Percentiles rank a stretch among this genome's conserved stretches.
Evolutionary conservation across 2,113 vertebrate species (phyloP).

Genomic region (Sarotherodon lohbergeri): DNA sequence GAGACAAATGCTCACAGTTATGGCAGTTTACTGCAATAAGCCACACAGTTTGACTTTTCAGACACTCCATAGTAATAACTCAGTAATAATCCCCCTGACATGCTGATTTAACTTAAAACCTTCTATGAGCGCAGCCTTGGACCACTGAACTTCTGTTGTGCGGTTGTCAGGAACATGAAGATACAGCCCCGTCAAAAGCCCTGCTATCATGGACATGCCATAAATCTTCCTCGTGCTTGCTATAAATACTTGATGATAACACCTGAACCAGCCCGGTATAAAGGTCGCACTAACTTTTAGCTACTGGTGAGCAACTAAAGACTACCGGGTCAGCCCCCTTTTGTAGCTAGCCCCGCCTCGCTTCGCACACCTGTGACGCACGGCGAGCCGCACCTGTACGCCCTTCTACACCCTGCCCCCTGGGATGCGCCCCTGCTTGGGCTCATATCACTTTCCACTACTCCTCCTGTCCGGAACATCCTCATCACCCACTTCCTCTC

Average conservation of each 20-base stretch:
- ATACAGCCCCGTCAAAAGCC: neutral
- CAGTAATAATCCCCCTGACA: neutral
- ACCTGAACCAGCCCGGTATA: neutral
- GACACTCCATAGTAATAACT: neutral
- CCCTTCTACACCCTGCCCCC: neutral
- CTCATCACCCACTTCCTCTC: neutral
- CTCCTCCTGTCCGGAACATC: neutral
- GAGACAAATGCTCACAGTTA: neutral
- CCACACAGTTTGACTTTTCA: neutral
- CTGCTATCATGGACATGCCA: neutral
- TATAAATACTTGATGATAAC: neutral
- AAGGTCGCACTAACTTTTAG: neutral
- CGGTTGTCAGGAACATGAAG: neutral
- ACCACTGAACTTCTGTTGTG: neutral
- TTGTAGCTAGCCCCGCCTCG: neutral
- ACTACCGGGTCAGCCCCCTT: neutral
- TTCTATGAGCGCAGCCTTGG: neutral
- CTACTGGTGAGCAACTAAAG: neutral
- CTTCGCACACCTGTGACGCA: conserved; percentile 14
- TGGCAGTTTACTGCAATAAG: neutral
- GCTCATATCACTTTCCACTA: neutral
- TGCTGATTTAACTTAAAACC: neutral
- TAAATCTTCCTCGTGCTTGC: neutral
- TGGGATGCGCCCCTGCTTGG: neutral
- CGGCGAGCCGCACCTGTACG: conserved; percentile 23